These are phyloP conservation scores for Scaptomyza parva DNA, from an alignment of 2,888 invertebrate genomes.

Conservation along the genomic window DNA sequence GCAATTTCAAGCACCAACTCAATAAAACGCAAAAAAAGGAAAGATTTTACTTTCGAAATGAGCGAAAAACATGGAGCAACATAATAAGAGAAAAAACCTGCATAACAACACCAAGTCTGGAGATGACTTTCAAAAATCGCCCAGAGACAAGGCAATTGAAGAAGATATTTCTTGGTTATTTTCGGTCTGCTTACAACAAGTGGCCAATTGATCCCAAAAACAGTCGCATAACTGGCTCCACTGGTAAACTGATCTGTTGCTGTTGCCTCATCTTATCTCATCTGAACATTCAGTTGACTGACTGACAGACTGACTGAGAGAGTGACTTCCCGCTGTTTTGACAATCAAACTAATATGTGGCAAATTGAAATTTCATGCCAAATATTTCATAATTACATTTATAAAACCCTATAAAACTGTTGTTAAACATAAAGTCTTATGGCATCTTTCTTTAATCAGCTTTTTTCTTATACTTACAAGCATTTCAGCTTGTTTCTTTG, in stretches of 20 bases:
- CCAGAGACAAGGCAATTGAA: constrained; percentile 8
- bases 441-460: constrained; percentile 10
- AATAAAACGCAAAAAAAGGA: constrained; percentile 36
- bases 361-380: constrained; percentile 15
- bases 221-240: constrained; percentile 10
- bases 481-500: background rate
- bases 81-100: constrained; percentile 12
- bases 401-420: background rate
- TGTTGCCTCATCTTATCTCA: background rate
- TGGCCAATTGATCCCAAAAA: constrained; percentile 14
- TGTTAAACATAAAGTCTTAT: background rate
- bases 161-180: constrained; percentile 14
- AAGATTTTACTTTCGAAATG: constrained; percentile 58
- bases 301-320: background rate
- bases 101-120: constrained; percentile 19
- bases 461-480: background rate
- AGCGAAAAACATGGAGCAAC: constrained; percentile 6
- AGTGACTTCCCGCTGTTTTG: constrained; percentile 8
- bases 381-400: constrained; percentile 1
- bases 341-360: constrained; percentile 7
- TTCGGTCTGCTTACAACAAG: constrained; percentile 13
- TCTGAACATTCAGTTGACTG: background rate
- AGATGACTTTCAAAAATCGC: constrained; percentile 50
- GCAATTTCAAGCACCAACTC: constrained; percentile 38
- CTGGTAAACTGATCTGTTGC: constrained; percentile 11